Evolutionary conservation across 2,888 invertebrate species (phyloP).

Genomic region (Lasius platythorax): DNA sequence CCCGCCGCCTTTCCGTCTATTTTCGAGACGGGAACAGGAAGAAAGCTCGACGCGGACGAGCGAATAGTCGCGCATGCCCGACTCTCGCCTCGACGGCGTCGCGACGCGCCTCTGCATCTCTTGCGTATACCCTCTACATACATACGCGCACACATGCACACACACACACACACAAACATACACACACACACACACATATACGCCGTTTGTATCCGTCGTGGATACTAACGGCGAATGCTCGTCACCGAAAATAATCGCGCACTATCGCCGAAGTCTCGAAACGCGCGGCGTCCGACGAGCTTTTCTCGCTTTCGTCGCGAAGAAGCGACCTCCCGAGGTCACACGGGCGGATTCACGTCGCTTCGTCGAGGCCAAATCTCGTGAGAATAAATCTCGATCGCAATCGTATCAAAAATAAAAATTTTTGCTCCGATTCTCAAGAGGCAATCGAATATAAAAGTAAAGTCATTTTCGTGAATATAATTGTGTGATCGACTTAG

Average conservation of each 20-base stretch:
- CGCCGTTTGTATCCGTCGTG: slow-evolving; percentile 64
- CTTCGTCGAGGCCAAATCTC: not conserved
- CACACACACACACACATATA: not conserved
- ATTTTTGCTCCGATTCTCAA: not conserved
- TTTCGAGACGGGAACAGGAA: slow-evolving; percentile 74
- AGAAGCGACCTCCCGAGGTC: slow-evolving; percentile 49
- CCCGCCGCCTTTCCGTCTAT: slow-evolving; percentile 66
- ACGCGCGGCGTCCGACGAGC: slow-evolving; percentile 57
- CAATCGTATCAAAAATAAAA: not conserved
- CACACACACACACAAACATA: no score
- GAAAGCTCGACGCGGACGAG: slow-evolving; percentile 59
- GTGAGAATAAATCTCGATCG: slow-evolving; percentile 10
- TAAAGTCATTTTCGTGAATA: slow-evolving; percentile 27
- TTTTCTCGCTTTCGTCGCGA: slow-evolving; percentile 46
- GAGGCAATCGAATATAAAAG: not conserved
- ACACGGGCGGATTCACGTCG: slow-evolving; percentile 39
- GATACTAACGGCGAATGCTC: slow-evolving; percentile 75
- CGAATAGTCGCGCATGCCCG: slow-evolving; percentile 65
- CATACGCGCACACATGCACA: not conserved
- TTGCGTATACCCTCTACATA: not conserved
- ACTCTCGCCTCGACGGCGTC: slow-evolving; percentile 45
- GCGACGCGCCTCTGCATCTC: slow-evolving; percentile 49
- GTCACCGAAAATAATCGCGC: slow-evolving; percentile 77
- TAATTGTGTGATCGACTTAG: not conserved
- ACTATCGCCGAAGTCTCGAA: slow-evolving; percentile 63